A percentile compares a stretch with the other conserved stretches of the same genome.
phyloP scores from a whole-genome alignment of 2,888 invertebrate genomes.

The Pheosia tremula region DNA sequence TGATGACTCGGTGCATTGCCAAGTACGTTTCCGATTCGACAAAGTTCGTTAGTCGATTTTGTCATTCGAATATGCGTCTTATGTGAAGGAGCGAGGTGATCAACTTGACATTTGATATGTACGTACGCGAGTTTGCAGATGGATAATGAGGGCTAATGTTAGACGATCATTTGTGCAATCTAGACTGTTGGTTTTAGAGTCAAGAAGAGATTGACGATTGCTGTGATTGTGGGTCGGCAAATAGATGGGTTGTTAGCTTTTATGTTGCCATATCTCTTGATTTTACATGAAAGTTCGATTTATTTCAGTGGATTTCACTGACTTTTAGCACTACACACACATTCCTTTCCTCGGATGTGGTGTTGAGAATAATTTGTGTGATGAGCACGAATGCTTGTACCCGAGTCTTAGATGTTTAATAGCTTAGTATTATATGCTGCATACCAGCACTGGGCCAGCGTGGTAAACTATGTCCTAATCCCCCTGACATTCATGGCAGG shows the following conservation, averaged over 20 bases:
- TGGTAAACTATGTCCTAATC: no score
- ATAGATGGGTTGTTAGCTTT: slow-evolving; percentile 23
- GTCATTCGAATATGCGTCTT: slow-evolving; percentile 37
- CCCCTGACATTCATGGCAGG: no score
- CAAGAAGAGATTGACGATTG: slow-evolving; percentile 66
- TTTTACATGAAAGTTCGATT: background rate
- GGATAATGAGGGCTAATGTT: slow-evolving; percentile 77
- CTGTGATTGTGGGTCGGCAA: slow-evolving; percentile 64
- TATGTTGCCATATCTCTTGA: background rate
- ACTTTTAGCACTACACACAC: no score
- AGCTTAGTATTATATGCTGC: no score
- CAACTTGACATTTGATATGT: slow-evolving; percentile 38
- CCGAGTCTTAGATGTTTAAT: no score
- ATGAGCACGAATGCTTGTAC: no score
- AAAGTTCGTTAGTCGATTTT: slow-evolving; percentile 38
- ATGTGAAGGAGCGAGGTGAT: slow-evolving; percentile 30
- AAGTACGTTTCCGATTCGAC: slow-evolving; percentile 53
- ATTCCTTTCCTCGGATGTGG: no score
- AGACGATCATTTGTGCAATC: slow-evolving; percentile 73
- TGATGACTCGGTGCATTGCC: slow-evolving; percentile 57
- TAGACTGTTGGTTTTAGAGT: slow-evolving; percentile 75
- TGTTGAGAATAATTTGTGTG: no score
- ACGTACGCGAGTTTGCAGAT: slow-evolving; percentile 43
- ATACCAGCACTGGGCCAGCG: no score
- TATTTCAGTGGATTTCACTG: no score